These are phyloP conservation scores for Typhlichthys eigenmanni DNA, from an alignment of 2,797 vertebrate genomes.

Conservation along the genomic window DNA sequence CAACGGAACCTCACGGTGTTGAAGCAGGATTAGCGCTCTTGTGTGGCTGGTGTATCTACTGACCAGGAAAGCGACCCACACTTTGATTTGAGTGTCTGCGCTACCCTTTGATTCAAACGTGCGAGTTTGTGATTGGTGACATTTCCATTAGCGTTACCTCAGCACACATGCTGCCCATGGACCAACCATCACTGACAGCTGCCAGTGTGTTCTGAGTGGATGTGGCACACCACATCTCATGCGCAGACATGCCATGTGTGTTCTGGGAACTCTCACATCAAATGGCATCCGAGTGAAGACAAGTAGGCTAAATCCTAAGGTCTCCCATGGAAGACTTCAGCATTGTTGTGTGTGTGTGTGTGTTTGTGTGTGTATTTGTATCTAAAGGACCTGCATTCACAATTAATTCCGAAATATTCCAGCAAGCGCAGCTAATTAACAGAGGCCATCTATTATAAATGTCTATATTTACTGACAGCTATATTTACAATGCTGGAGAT, in stretches of 20 bases:
- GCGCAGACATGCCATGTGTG: constrained; percentile 33
- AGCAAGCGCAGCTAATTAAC: constrained; percentile 3
- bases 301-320: too few relatives aligned
- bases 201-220: background rate
- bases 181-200: background rate
- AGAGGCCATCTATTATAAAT: constrained; percentile 7
- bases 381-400: background rate
- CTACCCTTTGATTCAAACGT: too few relatives aligned
- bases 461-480: constrained; percentile 21
- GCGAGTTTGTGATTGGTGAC: too few relatives aligned
- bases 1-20: too few relatives aligned
- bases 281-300: constrained; percentile 22
- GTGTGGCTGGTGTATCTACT: too few relatives aligned
- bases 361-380: background rate
- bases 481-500: constrained; percentile 16
- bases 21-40: too few relatives aligned
- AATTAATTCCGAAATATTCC: constrained; percentile 16
- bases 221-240: background rate
- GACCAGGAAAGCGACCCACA: too few relatives aligned
- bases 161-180: background rate
- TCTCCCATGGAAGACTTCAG: too few relatives aligned
- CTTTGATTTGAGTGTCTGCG: too few relatives aligned
- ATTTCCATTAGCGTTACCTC: background rate
- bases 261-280: constrained; percentile 52
- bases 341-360: too few relatives aligned